Evolutionary conservation across 2,113 vertebrate genomes (phyloP), one percentile per base, ranked within the genome.

Genomic region (Sebastes schlegelii): DNA sequence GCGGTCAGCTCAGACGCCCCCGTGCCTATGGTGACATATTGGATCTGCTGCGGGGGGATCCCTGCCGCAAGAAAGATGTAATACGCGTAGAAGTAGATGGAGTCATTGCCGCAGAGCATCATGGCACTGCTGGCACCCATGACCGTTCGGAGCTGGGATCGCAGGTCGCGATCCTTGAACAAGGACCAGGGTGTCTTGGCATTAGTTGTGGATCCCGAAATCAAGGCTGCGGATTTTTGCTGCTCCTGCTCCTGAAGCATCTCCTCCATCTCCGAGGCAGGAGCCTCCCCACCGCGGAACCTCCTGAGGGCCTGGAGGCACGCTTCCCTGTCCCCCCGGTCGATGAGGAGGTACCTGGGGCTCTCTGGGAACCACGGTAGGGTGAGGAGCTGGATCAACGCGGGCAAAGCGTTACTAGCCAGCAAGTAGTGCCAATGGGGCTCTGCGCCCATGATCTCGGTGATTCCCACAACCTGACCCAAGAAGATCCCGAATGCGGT

Each of bases 281-380:
- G 75, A 60, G 95, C 94, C 0, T 48, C 34, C 0, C 89, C 88
- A 0, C 96, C 97, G 0, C 96, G 91, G 23, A 99, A 94, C 77
- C 91, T 92, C 10, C 21, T 89, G 62, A 98, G 93, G 0, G 97
- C 97, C 61, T 21, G 87, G 51, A 94, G 58, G 55, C 97, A 99
- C 12, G 95, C 95, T 11, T 95, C 91, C 4, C 77, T 84, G 68
- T 99, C 96, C 6, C 95, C 96, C n/a, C 83, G 54, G 93, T 99
- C 97, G 21, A 97, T 97, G 85, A 99, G 93, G n/a, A 99, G 95
- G 88, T 96, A 98, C 1, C 97, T 95, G 0, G 97, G 97, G 79
- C 97, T 99, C 82, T 99, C 97, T 0, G 97, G 97, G 72, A 97
- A 91, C 95, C 96, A 97, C 26, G 97, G 97, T 54, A 98, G 83